A percentile compares a stretch with the other conserved stretches of the same genome.
Conservation (phyloP, 2,797 vertebrate genomes). For the Epinephelus malabaricus region DNA sequence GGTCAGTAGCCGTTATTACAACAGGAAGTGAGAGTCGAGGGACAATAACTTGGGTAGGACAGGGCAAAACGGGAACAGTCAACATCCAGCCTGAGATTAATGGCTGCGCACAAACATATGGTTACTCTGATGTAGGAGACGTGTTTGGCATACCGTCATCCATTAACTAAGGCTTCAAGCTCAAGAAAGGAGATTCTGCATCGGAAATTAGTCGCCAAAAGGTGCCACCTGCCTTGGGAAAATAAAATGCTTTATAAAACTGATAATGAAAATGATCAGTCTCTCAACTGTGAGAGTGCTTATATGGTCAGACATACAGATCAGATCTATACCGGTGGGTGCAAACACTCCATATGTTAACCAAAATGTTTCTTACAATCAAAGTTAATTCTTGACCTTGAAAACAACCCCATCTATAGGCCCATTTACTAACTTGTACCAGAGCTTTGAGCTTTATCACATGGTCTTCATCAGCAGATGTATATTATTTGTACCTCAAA, state of each 20-base stretch:
- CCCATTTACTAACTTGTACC: not conserved
- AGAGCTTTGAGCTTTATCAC: not conserved
- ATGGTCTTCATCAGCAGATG: not conserved
- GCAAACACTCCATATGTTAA: not conserved
- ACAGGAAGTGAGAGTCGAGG: slow-evolving; percentile 70
- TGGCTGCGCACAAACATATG: slow-evolving; percentile 80
- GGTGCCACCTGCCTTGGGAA: slow-evolving; percentile 55
- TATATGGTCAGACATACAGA: slow-evolving; percentile 2
- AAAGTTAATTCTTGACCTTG: slow-evolving; percentile 15
- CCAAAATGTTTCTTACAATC: not conserved
- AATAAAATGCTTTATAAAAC: slow-evolving; percentile 43
- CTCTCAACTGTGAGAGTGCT: not conserved
- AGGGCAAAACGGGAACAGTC: slow-evolving; percentile 72
- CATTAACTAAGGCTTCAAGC: slow-evolving; percentile 65
- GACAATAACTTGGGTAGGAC: slow-evolving; percentile 72
- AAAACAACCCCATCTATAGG: not conserved
- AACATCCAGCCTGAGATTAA: slow-evolving; percentile 78
- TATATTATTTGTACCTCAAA: not conserved
- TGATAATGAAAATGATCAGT: slow-evolving; percentile 40
- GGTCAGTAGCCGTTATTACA: slow-evolving; percentile 73
- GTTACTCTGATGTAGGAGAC: slow-evolving; percentile 75
- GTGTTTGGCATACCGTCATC: slow-evolving; percentile 75
- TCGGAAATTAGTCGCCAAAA: slow-evolving; percentile 55
- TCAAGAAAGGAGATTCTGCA: slow-evolving; percentile 49
- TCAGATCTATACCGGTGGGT: not conserved